A percentile compares a stretch with the other conserved stretches of the same genome.
Conservation (phyloP, 1,140 invertebrate genomes). For the Atta texana region DNA sequence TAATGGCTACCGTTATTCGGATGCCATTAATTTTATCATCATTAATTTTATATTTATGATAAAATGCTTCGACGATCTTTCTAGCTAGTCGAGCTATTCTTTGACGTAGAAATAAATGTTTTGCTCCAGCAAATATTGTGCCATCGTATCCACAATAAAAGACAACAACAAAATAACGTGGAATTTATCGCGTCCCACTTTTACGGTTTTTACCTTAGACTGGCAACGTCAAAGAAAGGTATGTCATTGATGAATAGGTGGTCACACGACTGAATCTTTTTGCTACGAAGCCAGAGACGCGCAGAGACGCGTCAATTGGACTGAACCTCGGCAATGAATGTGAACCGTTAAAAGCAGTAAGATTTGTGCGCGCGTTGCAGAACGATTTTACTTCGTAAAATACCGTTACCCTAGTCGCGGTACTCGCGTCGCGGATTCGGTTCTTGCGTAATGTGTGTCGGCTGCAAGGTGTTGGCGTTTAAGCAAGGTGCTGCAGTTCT, state of each 20-base stretch:
- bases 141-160: not conserved
- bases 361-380: conserved; percentile 59
- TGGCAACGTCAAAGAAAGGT: conserved; percentile 9
- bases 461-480: not conserved
- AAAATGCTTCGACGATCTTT: conserved; percentile 10
- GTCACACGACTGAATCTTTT: conserved; percentile 14
- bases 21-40: not conserved
- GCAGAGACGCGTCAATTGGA: conserved; percentile 30
- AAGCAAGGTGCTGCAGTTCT: not conserved
- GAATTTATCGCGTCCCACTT: conserved; percentile 23
- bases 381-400: conserved; percentile 52
- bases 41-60: not conserved
- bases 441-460: conserved; percentile 31
- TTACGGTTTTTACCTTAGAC: conserved; percentile 5
- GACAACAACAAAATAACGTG: too few relatives aligned
- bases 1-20: not conserved
- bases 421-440: conserved; percentile 17
- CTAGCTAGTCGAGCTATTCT: not conserved
- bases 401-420: conserved; percentile 68
- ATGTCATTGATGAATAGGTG: conserved; percentile 47
- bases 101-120: not conserved
- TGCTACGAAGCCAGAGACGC: not conserved
- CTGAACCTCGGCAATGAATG: conserved; percentile 53
- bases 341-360: conserved; percentile 67
- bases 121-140: conserved; percentile 12